Evolutionary conservation across 2,113 vertebrate species (phyloP).

Genomic region (Malurus cyaneus): DNA sequence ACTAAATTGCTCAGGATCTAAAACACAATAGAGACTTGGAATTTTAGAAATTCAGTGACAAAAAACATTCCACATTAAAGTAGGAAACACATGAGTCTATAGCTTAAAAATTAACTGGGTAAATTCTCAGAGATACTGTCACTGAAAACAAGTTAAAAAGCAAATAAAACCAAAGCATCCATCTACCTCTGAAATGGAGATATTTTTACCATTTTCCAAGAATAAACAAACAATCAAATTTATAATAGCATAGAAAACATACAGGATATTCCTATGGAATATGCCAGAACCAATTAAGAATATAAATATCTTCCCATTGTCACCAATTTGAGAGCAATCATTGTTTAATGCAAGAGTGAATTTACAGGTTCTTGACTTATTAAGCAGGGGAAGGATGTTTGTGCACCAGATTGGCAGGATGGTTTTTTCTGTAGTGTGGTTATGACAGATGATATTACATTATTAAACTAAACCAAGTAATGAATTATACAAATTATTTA

Average conservation of each 20-base stretch:
- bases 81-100: background rate
- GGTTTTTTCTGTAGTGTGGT: background rate
- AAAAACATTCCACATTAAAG: background rate
- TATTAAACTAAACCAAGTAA: background rate
- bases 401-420: background rate
- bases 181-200: background rate
- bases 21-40: background rate
- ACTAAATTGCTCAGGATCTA: background rate
- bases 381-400: background rate
- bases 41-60: background rate
- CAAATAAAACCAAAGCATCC: background rate
- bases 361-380: background rate
- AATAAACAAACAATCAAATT: background rate
- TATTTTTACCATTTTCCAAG: background rate
- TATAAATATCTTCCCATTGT: background rate
- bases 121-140: background rate
- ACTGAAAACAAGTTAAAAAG: background rate
- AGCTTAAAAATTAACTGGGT: background rate
- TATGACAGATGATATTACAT: background rate
- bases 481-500: background rate
- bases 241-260: background rate
- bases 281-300: background rate
- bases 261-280: background rate
- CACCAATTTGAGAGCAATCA: background rate
- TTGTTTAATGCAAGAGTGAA: background rate